phyloP scores from a whole-genome alignment of 1,140 invertebrate genomes.

The Araneus ventricosus region DNA sequence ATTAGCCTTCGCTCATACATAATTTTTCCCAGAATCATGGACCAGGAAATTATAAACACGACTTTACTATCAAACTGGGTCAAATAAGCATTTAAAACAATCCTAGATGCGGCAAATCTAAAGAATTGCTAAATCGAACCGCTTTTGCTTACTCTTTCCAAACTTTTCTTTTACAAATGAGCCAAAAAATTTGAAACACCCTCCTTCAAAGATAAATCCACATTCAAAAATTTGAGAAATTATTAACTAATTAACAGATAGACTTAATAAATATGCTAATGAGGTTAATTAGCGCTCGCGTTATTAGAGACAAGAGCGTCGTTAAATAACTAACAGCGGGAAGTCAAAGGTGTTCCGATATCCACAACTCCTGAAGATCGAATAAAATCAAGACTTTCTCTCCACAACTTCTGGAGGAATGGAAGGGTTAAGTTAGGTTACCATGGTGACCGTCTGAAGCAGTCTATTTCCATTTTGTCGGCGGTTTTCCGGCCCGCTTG shows the following conservation, averaged over 20 bases:
- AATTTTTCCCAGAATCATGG: too few species aligned
- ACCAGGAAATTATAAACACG: too few species aligned
- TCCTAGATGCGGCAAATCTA: too few species aligned
- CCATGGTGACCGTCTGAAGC: neutral
- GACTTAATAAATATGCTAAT: constrained; percentile 45
- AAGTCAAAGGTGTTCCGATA: constrained; percentile 18
- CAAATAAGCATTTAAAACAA: too few species aligned
- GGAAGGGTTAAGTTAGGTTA: neutral
- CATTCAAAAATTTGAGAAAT: constrained; percentile 1
- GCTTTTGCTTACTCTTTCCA: too few species aligned
- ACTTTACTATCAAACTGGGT: too few species aligned
- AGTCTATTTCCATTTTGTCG: neutral
- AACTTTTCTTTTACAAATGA: too few species aligned
- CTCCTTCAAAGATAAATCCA: too few species aligned
- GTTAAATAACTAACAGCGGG: neutral
- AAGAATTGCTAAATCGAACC: too few species aligned
- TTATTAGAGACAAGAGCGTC: constrained; percentile 17
- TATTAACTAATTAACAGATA: neutral
- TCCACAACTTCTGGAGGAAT: neutral
- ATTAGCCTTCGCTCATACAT: too few species aligned
- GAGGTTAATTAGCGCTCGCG: constrained; percentile 13
- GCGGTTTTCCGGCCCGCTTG: constrained; percentile 1
- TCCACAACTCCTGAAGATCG: neutral
- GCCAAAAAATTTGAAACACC: too few species aligned
- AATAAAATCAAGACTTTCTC: constrained; percentile 12